Base-by-base conservation (phyloP, 2,113 vertebrate genomes). In the Microcebus jonahi region DNA sequence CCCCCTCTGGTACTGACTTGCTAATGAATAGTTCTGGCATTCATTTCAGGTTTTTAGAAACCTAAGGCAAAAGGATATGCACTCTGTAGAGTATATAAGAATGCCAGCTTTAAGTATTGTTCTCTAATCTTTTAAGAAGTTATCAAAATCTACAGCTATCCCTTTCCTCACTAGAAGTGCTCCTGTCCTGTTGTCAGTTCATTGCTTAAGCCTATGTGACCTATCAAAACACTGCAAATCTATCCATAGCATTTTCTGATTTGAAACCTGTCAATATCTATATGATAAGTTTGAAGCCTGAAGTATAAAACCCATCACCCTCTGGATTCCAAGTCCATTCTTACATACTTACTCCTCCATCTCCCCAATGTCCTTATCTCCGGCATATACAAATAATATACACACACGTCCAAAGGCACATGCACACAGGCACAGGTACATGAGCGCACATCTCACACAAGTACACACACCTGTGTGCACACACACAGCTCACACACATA, bases 41-140 rank as follows among this genome's bases (percentile, higher is more conserved):
- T 87, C 48, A 77, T 81, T n/a, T 73, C 42, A 75, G 53, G 20
- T 18, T 75, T 83, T 90, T 79, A 89, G 48, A 45, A 57, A 57
- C 34, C 65, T 39, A n/a, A 53, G 29, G 45, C 5, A 55, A 61
- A 85, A 88, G 1, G 3, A 68, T 55, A 82, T 36, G n/a, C 25
- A 71, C 39, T 84, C 48, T 55, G 17, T 5, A 68, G 34, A 25
- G 6, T 55, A 70, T 80, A 0, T 84, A 63, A 71, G 20, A 76
- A 50, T 55, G 11, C 45, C 34, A 59, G 18, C 18, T 68, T 79
- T 81, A 70, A 68, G 75, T 75, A 79, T n/a, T 20, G 14, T 39
- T 93, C 76, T 63, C 39, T 76, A 94, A 71, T 79, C 91, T 67
- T 90, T 83, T 21, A 82, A 70, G 57, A 92, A 57, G 11, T 65